Percentiles rank a stretch among this genome's conserved stretches.
These are phyloP conservation scores for Atta colombica DNA, from an alignment of 1,140 invertebrate species.

Conservation along the genomic window DNA sequence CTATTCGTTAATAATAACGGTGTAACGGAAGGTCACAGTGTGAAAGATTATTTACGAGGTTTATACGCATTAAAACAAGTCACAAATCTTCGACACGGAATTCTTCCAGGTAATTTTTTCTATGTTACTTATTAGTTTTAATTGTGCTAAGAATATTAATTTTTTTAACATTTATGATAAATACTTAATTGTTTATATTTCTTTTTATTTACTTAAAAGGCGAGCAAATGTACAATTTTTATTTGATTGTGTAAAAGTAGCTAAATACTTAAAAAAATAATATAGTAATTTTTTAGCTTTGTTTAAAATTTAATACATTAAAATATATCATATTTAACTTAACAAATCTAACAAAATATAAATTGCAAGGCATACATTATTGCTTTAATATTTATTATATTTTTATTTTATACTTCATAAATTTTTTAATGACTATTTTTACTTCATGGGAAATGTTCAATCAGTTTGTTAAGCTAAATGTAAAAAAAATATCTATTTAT, in stretches of 20 bases:
- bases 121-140: neutral
- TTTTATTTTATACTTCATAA: neutral
- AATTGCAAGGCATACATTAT: too few relatives aligned
- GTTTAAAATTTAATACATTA: neutral
- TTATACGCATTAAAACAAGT: neutral
- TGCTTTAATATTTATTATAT: neutral
- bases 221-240: neutral
- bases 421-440: neutral
- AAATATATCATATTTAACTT: neutral
- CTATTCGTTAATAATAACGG: neutral
- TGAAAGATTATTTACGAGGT: conserved; percentile 6
- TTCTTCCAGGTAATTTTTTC: conserved; percentile 34
- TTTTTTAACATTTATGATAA: neutral
- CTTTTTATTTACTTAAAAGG: neutral
- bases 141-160: neutral
- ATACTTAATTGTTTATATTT: neutral
- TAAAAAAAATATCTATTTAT: neutral
- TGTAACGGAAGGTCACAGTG: neutral
- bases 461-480: neutral
- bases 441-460: neutral
- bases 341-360: too few relatives aligned
- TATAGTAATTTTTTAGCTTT: neutral
- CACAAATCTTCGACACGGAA: conserved; percentile 14
- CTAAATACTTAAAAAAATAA: conserved; percentile 4
- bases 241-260: neutral